phyloP scores from a whole-genome alignment of 2,888 invertebrate species.

The Rhamphomyia laevipes region DNA sequence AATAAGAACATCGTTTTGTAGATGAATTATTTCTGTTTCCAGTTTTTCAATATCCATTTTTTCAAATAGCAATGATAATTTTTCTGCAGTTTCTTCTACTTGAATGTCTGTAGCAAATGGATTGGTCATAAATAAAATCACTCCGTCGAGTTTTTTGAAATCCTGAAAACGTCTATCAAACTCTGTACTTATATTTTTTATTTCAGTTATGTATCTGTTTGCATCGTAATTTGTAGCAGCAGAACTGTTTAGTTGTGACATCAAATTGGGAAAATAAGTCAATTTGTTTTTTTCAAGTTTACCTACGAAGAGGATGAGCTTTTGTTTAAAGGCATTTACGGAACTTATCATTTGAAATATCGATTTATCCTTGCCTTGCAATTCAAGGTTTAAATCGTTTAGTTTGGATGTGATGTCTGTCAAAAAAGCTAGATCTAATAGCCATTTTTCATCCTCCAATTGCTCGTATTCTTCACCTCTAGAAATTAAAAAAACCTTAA shows the following conservation, averaged over 20 bases:
- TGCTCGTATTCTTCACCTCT: background rate
- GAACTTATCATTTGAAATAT: slow-evolving; percentile 1
- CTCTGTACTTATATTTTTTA: background rate
- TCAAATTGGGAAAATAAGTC: background rate
- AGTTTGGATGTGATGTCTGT: slow-evolving; percentile 1
- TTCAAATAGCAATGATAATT: background rate
- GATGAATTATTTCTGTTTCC: background rate
- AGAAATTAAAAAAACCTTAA: background rate
- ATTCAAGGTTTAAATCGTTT: slow-evolving; percentile 2
- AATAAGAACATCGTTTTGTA: background rate
- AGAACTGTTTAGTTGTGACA: background rate
- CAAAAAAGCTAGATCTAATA: slow-evolving; percentile 1
- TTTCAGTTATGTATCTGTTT: background rate
- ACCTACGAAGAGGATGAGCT: background rate
- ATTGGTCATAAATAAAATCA: background rate
- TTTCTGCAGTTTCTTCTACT: background rate
- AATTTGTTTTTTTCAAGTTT: background rate
- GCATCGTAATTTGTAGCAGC: background rate
- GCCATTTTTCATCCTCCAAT: background rate
- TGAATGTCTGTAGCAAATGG: background rate
- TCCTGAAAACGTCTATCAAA: background rate
- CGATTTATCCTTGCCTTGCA: slow-evolving; percentile 1
- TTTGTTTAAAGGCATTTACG: background rate
- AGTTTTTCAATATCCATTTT: background rate
- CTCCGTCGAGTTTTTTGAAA: background rate